Evolutionary conservation across 2,888 invertebrate genomes (phyloP), one percentile per base, ranked within the genome.

Genomic region (Scaptomyza cyrtandrae): DNA sequence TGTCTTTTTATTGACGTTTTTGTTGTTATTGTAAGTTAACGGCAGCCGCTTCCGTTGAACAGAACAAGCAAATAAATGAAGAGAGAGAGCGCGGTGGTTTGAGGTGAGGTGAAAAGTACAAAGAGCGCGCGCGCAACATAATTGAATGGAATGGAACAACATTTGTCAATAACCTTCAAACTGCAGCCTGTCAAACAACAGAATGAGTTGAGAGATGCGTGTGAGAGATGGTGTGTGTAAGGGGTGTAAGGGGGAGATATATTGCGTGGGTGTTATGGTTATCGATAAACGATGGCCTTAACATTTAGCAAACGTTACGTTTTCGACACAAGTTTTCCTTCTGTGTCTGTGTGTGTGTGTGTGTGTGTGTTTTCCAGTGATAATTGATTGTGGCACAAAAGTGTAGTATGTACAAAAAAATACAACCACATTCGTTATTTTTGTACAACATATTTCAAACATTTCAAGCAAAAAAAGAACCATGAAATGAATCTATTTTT

Each of bases 401-500:
- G 6, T 33, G 10, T 6, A 43, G 52, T 45, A 49, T 60, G 55
- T 24, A 24, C 39, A 45, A 33, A 45, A 65, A 48, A 24, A 37
- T 24, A 24, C 24, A 24, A 5, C 5, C 19, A 58, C 41, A 59
- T 68, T 78, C n/a, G 35, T 74, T 83, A 86, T 88, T 88, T 88
- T 88, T 54, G 70, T 88, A 75, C 88, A 80, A 83, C 88, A 78
- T 78, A 75, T 88, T 83, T 88, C 81, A 88, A 83, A 83, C 84
- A 83, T 86, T 83, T 84, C 68, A 60, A 69, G 55, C 58, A 24
- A 24, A 24, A n/a, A 73, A 78, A 75, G 78, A 83, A 86, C 88
- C 88, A 83, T 88, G 89, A 89, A 84, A 78, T 54, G 70, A 79
- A 75, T 78, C 88, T 89, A 89, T 89, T 89, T 87, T 69, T 88